Evolutionary conservation across 1,140 invertebrate species (phyloP).

Genomic region (Acromyrmex charruanus): DNA sequence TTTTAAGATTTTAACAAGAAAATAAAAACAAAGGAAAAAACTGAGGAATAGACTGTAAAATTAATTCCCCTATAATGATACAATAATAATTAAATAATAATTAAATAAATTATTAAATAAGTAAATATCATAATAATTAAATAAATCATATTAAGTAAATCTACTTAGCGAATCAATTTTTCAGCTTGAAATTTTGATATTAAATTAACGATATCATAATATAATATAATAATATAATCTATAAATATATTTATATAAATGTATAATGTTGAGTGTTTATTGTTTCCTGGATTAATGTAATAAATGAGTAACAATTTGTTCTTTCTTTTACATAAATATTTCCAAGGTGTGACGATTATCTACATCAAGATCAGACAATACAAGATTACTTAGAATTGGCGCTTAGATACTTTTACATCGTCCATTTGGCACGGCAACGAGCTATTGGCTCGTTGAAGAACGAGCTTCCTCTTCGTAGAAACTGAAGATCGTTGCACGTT

Average conservation of each 20-base stretch:
- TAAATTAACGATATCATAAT: not conserved
- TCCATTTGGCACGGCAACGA: slow-evolving; percentile 45
- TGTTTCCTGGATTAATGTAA: not conserved
- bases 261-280: not conserved
- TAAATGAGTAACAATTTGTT: not conserved
- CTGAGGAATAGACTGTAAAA: not conserved
- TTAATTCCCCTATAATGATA: not conserved
- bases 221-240: not conserved
- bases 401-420: slow-evolving; percentile 19
- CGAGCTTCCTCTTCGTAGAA: slow-evolving; percentile 61
- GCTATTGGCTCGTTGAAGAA: slow-evolving; percentile 47
- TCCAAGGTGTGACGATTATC: not conserved
- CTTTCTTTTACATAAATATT: not conserved
- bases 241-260: not conserved
- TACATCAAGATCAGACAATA: slow-evolving; percentile 14
- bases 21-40: not conserved
- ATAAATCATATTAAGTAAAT: not conserved
- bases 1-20: not conserved
- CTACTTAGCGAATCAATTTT: not conserved
- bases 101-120: not conserved
- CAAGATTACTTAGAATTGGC: slow-evolving; percentile 17
- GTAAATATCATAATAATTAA: slow-evolving; percentile 6
- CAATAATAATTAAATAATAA: not conserved
- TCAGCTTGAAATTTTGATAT: not conserved
- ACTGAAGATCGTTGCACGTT: slow-evolving; percentile 41